Percentiles rank a stretch among this genome's conserved stretches.
Evolutionary conservation across 2,113 vertebrate species (phyloP).

Genomic region (Eubucco bourcierii): DNA sequence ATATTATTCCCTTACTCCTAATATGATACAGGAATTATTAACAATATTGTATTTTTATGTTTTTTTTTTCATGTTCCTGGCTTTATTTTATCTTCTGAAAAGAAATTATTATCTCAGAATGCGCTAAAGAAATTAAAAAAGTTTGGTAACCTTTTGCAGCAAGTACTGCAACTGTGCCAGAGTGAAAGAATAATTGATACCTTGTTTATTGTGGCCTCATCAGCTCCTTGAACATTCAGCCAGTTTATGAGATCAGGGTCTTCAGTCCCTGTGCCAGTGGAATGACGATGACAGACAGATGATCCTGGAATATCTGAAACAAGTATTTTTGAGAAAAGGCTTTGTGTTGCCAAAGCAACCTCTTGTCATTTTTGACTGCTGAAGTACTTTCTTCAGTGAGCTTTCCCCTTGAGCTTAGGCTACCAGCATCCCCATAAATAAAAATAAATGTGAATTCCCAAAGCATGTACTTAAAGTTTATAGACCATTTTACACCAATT

Average conservation of each 20-base stretch:
- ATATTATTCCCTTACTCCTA: background rate
- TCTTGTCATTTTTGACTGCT: background rate
- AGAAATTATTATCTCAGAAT: background rate
- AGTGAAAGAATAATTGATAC: constrained; percentile 68
- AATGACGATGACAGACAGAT: constrained; percentile 56
- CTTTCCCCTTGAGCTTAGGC: background rate
- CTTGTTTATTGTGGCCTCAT: constrained; percentile 87
- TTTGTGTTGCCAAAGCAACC: constrained; percentile 31
- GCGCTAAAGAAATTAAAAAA: background rate
- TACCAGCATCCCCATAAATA: background rate
- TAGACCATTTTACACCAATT: background rate
- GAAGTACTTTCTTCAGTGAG: background rate
- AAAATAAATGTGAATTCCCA: background rate
- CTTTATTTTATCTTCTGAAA: background rate
- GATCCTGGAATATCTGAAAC: constrained; percentile 77
- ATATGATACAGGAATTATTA: background rate
- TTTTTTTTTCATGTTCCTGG: background rate
- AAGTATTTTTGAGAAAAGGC: background rate
- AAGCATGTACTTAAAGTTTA: background rate
- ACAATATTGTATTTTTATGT: background rate
- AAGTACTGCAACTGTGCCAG: background rate
- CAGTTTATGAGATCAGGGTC: constrained; percentile 86
- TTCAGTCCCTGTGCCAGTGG: constrained; percentile 47
- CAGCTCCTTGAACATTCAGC: constrained; percentile 85
- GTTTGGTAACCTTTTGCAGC: background rate